Conservation (phyloP, 2,797 vertebrate species). For the Sebastes steindachneri region DNA sequence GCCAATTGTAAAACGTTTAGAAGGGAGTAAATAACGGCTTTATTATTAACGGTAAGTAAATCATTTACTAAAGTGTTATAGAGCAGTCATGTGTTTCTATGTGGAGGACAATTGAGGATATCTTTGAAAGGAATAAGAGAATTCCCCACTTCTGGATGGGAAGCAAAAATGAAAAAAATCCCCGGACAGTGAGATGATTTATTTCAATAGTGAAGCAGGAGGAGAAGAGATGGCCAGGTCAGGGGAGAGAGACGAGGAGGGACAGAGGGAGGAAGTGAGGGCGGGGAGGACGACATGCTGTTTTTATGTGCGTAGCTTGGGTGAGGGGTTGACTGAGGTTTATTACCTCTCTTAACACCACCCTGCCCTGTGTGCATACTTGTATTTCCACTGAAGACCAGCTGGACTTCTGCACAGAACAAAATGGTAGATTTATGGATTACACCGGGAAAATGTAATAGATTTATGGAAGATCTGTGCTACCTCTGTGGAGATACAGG, state of each 20-base stretch:
- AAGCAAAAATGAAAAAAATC: not conserved
- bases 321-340: slow-evolving; percentile 58
- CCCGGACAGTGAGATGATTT: not conserved
- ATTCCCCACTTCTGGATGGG: not conserved
- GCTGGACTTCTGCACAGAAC: not conserved
- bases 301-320: slow-evolving; percentile 38
- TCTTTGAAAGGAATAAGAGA: not conserved
- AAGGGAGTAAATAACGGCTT: not conserved
- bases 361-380: slow-evolving; percentile 24
- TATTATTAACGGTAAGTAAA: not conserved
- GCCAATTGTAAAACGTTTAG: not conserved
- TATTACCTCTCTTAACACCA: slow-evolving; percentile 41
- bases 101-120: not conserved
- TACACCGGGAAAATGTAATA: not conserved
- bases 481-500: not conserved
- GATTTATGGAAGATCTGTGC: slow-evolving; percentile 7
- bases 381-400: slow-evolving; percentile 19
- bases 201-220: not conserved
- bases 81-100: not conserved
- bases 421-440: slow-evolving; percentile 1
- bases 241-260: not conserved
- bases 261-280: slow-evolving; percentile 27
- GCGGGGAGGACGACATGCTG: slow-evolving; percentile 13
- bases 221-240: not conserved
- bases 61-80: not conserved